Percentiles rank a stretch among this genome's conserved stretches.
phyloP scores from a whole-genome alignment of 2,113 vertebrate genomes.

The Pterocles orientalis region DNA sequence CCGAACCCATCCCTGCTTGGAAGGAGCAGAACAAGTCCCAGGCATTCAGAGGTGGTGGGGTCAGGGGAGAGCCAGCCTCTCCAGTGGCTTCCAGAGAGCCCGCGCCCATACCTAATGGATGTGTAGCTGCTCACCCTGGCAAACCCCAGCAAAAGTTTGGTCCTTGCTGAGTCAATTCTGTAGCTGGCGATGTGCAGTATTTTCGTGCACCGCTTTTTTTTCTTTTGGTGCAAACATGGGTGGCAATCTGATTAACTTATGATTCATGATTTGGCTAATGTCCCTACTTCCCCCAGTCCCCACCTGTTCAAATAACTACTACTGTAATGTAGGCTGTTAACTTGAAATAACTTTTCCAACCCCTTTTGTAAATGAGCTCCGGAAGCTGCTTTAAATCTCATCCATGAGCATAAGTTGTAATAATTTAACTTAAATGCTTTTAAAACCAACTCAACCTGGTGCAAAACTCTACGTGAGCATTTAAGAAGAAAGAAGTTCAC shows the following conservation, averaged over 20 bases:
- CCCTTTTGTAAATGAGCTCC: constrained; percentile 43
- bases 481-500: background rate
- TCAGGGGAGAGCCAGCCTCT: background rate
- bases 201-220: background rate
- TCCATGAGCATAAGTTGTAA: background rate
- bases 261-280: constrained; percentile 64
- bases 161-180: constrained; percentile 24
- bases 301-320: constrained; percentile 66
- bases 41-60: background rate
- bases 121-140: background rate
- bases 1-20: background rate
- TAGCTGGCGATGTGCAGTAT: background rate
- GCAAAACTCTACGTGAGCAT: background rate
- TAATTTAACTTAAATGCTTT: background rate
- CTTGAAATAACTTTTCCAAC: constrained; percentile 38
- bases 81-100: background rate
- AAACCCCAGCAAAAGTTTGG: background rate
- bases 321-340: constrained; percentile 45
- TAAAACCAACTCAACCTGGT: background rate
- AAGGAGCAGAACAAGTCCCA: background rate
- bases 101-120: background rate
- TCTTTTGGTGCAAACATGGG: constrained; percentile 52
- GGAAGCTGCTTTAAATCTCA: background rate
- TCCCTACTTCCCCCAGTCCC: constrained; percentile 49
- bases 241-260: constrained; percentile 66